Percentiles rank a stretch among this genome's conserved stretches.
phyloP scores from a whole-genome alignment of 2,113 vertebrate species.

The Vulpes ferrilata region DNA sequence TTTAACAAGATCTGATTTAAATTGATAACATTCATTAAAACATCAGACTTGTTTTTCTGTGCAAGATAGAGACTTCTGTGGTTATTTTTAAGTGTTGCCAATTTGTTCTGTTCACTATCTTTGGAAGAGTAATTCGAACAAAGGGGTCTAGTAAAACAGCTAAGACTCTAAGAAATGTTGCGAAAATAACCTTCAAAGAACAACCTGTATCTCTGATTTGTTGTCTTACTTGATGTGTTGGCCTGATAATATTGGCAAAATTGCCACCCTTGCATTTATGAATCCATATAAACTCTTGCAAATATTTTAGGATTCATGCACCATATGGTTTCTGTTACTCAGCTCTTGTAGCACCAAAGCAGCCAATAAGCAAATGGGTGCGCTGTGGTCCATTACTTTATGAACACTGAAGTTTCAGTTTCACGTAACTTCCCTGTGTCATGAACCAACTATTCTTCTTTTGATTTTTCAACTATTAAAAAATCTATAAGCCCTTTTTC shows the following conservation, averaged over 20 bases:
- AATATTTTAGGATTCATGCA: neutral
- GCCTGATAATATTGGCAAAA: constrained; percentile 2
- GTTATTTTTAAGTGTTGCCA: neutral
- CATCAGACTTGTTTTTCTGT: neutral
- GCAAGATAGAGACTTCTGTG: neutral
- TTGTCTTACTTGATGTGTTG: neutral
- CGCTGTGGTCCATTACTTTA: neutral
- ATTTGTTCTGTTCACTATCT: constrained; percentile 39
- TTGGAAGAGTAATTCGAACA: constrained; percentile 45
- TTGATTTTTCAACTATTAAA: constrained; percentile 39
- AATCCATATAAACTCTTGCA: neutral
- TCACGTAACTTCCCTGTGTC: neutral
- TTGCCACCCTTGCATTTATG: neutral
- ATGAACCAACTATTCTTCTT: neutral
- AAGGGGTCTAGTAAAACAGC: constrained; percentile 8
- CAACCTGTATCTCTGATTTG: neutral
- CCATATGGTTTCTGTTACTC: neutral
- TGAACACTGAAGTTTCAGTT: neutral
- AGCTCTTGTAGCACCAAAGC: neutral
- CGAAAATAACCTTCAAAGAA: constrained; percentile 49
- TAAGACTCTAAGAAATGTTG: neutral
- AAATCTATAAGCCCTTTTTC: neutral
- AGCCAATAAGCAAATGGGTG: neutral
- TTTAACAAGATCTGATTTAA: constrained; percentile 23
- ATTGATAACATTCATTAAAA: constrained; percentile 56